These are phyloP conservation scores for Anas platyrhynchos DNA, from an alignment of 2,113 vertebrate species.

Conservation along the genomic window DNA sequence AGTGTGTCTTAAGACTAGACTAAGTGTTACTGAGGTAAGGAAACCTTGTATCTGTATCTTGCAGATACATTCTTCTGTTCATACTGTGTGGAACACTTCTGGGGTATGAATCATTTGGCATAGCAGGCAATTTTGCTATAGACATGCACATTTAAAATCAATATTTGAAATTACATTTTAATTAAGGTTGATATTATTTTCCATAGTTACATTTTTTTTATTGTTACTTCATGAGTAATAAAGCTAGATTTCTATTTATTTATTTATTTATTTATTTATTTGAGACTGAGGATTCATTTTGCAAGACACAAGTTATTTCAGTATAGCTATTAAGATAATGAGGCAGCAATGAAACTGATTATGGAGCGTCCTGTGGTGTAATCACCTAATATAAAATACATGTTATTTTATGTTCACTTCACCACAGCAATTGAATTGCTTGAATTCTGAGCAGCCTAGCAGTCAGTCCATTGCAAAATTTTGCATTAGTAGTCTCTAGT, in stretches of 20 bases:
- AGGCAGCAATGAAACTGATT: neutral
- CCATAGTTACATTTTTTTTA: neutral
- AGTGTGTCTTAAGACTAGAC: neutral
- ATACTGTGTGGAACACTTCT: neutral
- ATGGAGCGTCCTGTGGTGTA: neutral
- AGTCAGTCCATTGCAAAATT: neutral
- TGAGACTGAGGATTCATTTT: neutral
- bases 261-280: neutral
- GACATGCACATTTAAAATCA: neutral
- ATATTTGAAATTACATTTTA: neutral
- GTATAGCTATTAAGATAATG: neutral
- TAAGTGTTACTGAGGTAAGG: neutral
- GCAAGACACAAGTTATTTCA: neutral
- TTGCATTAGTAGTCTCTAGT: neutral
- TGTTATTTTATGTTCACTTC: neutral
- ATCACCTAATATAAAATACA: neutral
- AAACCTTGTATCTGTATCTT: neutral
- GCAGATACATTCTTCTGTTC: neutral
- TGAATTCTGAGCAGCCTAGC: neutral
- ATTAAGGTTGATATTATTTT: neutral
- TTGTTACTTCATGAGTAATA: neutral
- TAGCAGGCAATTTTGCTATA: neutral
- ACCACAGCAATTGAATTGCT: neutral
- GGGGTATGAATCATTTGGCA: neutral
- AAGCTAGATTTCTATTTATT: neutral